Evolutionary conservation across 2,797 vertebrate species (phyloP).

Genomic region (Poecile montanus): DNA sequence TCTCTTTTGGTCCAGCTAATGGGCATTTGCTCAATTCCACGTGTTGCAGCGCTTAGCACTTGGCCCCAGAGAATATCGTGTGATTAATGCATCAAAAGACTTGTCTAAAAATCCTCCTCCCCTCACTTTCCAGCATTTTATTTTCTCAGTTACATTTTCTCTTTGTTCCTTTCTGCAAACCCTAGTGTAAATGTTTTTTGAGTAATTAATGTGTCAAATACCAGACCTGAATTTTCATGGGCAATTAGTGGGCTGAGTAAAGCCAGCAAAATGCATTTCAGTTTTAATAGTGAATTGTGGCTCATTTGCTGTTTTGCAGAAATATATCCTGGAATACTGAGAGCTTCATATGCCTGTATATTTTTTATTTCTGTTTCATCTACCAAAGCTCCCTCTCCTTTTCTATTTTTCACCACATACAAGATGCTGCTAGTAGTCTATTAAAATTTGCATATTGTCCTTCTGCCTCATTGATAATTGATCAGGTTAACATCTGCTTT

Average conservation of each 20-base stretch:
- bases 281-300: slow-evolving; percentile 54
- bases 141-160: slow-evolving; percentile 55
- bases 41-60: neutral
- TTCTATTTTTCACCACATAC: slow-evolving; percentile 19
- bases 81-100: slow-evolving; percentile 44
- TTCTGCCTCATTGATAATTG: slow-evolving; percentile 62
- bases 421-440: slow-evolving; percentile 38
- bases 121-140: slow-evolving; percentile 3
- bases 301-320: slow-evolving; percentile 51
- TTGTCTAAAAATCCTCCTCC: slow-evolving; percentile 27
- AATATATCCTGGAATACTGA: slow-evolving; percentile 16
- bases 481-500: slow-evolving; percentile 64
- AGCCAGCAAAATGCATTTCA: slow-evolving; percentile 50
- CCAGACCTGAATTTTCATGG: slow-evolving; percentile 70
- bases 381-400: neutral
- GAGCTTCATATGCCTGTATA: neutral
- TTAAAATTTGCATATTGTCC: slow-evolving; percentile 55
- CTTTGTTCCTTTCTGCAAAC: slow-evolving; percentile 62
- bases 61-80: neutral
- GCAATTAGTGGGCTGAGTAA: slow-evolving; percentile 68
- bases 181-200: slow-evolving; percentile 66
- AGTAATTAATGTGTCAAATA: slow-evolving; percentile 70
- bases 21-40: neutral
- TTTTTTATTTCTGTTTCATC: slow-evolving; percentile 26
- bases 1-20: neutral